phyloP scores from a whole-genome alignment of 2,888 invertebrate genomes.

The Andrena dorsata region DNA sequence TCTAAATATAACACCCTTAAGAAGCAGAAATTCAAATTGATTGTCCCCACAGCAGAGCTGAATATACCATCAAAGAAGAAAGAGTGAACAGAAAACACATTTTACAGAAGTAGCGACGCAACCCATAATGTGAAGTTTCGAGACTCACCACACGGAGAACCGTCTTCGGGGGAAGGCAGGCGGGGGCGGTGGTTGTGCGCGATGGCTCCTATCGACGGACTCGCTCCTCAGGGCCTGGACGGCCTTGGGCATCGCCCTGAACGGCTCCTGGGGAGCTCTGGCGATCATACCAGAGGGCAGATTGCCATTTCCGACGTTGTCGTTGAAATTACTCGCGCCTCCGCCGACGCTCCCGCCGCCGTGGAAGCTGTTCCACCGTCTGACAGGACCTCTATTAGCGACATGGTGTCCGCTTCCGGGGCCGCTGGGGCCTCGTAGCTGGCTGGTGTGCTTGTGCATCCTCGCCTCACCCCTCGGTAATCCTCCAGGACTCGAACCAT shows the following conservation, averaged over 20 bases:
- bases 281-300: constrained; percentile 59
- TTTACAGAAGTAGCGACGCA: neutral
- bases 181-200: constrained; percentile 82
- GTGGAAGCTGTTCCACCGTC: constrained; percentile 86
- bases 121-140: neutral
- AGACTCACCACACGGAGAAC: constrained; percentile 85
- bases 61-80: neutral
- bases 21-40: too few relatives aligned
- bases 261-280: constrained; percentile 74
- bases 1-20: too few relatives aligned
- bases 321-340: constrained; percentile 70
- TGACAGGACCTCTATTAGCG: constrained; percentile 82
- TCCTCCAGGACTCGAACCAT: constrained; percentile 57
- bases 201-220: constrained; percentile 81
- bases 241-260: constrained; percentile 81
- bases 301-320: constrained; percentile 67
- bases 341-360: constrained; percentile 76
- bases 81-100: neutral
- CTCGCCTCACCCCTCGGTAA: constrained; percentile 63
- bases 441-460: constrained; percentile 84
- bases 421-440: constrained; percentile 77
- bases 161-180: constrained; percentile 83
- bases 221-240: constrained; percentile 83
- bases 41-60: too few relatives aligned
- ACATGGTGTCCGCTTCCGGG: constrained; percentile 65